phyloP scores from a whole-genome alignment of 2,888 invertebrate genomes.

The Sylvicola cinctus region DNA sequence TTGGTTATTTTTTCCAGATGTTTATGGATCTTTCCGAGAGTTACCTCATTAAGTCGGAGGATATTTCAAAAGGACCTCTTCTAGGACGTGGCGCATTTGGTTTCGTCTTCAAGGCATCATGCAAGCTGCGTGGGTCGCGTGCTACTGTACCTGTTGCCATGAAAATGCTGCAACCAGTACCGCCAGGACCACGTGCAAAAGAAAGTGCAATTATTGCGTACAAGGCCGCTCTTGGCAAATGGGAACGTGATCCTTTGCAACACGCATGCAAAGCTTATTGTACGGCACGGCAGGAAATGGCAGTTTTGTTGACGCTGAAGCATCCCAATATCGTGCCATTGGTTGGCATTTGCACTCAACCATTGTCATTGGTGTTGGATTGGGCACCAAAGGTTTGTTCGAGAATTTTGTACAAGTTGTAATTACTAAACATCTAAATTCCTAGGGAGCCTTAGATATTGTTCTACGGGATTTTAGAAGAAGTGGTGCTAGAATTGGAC shows the following conservation, averaged over 20 bases:
- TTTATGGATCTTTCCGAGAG: slow-evolving; percentile 75
- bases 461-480: slow-evolving; percentile 68
- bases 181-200: slow-evolving; percentile 38
- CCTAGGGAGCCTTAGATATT: slow-evolving; percentile 66
- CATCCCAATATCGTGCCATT: slow-evolving; percentile 88
- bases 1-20: slow-evolving; percentile 27
- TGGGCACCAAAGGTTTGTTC: slow-evolving; percentile 48
- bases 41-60: slow-evolving; percentile 61
- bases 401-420: neutral
- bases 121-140: slow-evolving; percentile 35
- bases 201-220: slow-evolving; percentile 26
- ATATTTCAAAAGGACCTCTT: slow-evolving; percentile 51
- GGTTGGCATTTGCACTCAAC: slow-evolving; percentile 74
- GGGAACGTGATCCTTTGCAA: slow-evolving; percentile 83
- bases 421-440: slow-evolving; percentile 4
- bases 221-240: slow-evolving; percentile 59
- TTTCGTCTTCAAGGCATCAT: slow-evolving; percentile 74
- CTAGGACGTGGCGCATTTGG: slow-evolving; percentile 97
- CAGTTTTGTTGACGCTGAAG: slow-evolving; percentile 61
- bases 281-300: slow-evolving; percentile 84
- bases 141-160: slow-evolving; percentile 59
- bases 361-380: slow-evolving; percentile 71
- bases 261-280: slow-evolving; percentile 92
- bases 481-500: slow-evolving; percentile 62
- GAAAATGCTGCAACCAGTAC: slow-evolving; percentile 89